A percentile compares a stretch with the other conserved stretches of the same genome.
Conservation (phyloP, 2,888 invertebrate genomes). For the Schizotus pectinicornis region DNA sequence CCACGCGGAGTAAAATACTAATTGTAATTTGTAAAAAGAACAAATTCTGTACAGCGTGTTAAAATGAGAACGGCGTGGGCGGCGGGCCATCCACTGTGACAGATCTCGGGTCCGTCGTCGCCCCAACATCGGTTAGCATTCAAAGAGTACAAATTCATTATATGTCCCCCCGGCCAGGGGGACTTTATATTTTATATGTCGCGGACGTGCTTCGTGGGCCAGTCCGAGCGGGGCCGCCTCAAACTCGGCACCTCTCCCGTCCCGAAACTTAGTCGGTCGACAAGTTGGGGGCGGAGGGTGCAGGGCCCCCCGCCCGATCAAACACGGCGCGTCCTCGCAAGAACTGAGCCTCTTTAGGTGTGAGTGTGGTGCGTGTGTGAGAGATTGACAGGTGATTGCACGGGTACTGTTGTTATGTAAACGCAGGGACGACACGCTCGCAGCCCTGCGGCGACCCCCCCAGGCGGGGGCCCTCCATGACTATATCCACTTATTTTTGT, state of each 20-base stretch:
- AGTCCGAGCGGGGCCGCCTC: background rate
- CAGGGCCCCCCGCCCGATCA: slow-evolving; percentile 14
- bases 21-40: slow-evolving; percentile 43
- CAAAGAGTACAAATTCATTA: slow-evolving; percentile 77
- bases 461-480: slow-evolving; percentile 24
- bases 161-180: slow-evolving; percentile 48
- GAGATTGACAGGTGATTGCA: slow-evolving; percentile 56
- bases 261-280: too few relatives aligned
- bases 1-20: slow-evolving; percentile 37
- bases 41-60: slow-evolving; percentile 50
- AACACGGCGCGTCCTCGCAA: slow-evolving; percentile 44
- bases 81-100: slow-evolving; percentile 44
- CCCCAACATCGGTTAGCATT: slow-evolving; percentile 56
- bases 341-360: slow-evolving; percentile 52
- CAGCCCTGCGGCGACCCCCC: slow-evolving; percentile 4
- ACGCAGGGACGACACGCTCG: slow-evolving; percentile 12
- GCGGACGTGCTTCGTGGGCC: slow-evolving; percentile 33
- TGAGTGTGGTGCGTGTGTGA: slow-evolving; percentile 47
- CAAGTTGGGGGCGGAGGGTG: too few relatives aligned
- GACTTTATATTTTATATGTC: slow-evolving; percentile 48
- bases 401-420: slow-evolving; percentile 47
- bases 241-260: slow-evolving; percentile 4
- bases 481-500: slow-evolving; percentile 31
- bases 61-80: slow-evolving; percentile 43
- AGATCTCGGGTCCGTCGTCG: slow-evolving; percentile 49